Conservation (phyloP, 2,113 vertebrate species). For the Chaetura pelagica region DNA sequence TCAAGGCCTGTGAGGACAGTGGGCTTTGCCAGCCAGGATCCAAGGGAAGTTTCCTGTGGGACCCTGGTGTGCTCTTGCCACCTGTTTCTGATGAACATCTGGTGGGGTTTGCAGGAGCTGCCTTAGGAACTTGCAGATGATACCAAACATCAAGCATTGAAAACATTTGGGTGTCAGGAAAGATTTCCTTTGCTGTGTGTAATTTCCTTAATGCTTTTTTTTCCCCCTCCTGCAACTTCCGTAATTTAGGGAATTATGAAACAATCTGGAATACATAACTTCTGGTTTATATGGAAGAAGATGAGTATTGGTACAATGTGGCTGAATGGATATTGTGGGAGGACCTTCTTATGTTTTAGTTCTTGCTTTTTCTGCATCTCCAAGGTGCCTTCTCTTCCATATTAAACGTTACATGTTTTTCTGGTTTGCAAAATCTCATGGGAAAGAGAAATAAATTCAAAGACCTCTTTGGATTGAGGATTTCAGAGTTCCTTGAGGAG, state of each 20-base stretch:
- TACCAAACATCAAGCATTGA: neutral
- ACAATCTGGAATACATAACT: neutral
- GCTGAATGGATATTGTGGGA: neutral
- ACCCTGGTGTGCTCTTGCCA: rapidly evolving
- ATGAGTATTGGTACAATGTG: neutral
- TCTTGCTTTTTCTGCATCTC: neutral
- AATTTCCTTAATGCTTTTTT: neutral
- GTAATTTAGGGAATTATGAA: neutral
- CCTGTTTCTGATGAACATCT: neutral
- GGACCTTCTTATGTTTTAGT: neutral
- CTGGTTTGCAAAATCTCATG: neutral
- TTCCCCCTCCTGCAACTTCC: neutral
- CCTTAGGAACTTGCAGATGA: neutral
- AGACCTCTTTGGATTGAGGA: neutral
- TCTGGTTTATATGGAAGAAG: neutral
- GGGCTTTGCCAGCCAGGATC: neutral
- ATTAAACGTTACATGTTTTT: neutral
- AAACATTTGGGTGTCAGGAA: neutral
- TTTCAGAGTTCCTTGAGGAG: neutral
- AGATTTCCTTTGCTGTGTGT: neutral
- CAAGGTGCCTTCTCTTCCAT: neutral
- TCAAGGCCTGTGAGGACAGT: neutral
- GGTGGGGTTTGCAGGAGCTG: neutral
- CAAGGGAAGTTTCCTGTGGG: neutral
- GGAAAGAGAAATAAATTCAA: neutral